Base-by-base conservation (phyloP, 1,140 invertebrate genomes). In the Cotesia glomerata region DNA sequence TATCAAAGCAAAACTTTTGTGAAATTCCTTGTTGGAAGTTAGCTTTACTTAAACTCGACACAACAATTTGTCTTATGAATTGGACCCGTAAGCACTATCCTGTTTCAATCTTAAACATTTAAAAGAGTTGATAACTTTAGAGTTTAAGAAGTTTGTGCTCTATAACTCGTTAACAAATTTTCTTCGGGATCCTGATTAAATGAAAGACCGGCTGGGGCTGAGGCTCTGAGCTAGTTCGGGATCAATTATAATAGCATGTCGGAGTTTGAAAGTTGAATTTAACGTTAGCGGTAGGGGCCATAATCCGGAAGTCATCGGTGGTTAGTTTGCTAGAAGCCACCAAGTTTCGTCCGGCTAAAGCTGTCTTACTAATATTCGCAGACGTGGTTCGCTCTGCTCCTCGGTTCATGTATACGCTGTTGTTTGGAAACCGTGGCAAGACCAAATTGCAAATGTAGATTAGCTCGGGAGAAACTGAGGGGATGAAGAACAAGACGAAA, bases 401-500 rank as follows among this genome's bases (percentile, higher is more conserved):
- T 9, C 8, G 39, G 39, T 45, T 45, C 39, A 26, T 26, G 26
- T 26, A 26, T 26, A 26, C 11, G 39, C 32, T 8, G 9, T 49
- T 62, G 69, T 68, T 75, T 72, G 65, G 26, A 75, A 67, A 72
- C 66, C 69, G 65, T 32, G 49, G 14, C 61, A 18, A 49, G 36
- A 65, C 61, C 59, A 69, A 75, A 75, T 80, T 76, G 76, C 76
- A 73, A 77, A 67, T 76, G 73, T 70, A 80, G 78, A 83, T 82
- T 81, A 81, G 79, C 75, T 54, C 4, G 39, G 18, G 72, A 64
- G 73, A 68, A 69, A 65, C 51, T 76, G 36, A 45, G 59, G 36
- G 51, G 73, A 74, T 73, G 74, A 70, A 66, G 65, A 65, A 75
- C 26, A 26, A 26, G 26, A 26, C 26, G 26, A 26, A 26, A 26